Evolutionary conservation across 2,797 vertebrate species (phyloP).

Genomic region (Hylomyscus alleni): DNA sequence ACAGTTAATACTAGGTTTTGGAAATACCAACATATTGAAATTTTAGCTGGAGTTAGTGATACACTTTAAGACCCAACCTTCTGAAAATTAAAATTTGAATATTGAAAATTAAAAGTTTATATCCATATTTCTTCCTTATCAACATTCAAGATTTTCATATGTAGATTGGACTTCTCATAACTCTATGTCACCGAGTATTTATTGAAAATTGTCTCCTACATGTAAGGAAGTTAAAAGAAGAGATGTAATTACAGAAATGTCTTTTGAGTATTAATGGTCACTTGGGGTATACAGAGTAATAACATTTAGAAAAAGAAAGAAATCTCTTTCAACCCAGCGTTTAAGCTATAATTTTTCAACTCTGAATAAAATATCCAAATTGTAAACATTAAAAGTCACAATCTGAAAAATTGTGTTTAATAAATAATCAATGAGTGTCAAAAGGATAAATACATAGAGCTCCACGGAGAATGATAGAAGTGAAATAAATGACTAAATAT

Average conservation of each 20-base stretch:
- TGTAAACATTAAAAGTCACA: constrained; percentile 30
- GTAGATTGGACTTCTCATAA: background rate
- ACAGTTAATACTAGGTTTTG: background rate
- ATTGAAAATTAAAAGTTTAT: constrained; percentile 11
- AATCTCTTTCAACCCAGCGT: background rate
- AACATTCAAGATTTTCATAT: background rate
- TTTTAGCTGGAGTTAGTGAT: background rate
- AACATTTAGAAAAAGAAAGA: background rate
- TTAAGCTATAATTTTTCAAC: constrained; percentile 50
- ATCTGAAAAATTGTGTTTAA: constrained; percentile 51
- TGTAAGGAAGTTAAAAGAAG: background rate
- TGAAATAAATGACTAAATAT: constrained; percentile 56
- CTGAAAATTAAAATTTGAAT: background rate
- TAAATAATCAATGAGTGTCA: constrained; percentile 71
- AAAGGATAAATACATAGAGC: constrained; percentile 41
- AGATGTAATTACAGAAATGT: background rate
- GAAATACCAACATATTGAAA: background rate
- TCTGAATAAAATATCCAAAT: constrained; percentile 23
- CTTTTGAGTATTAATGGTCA: background rate
- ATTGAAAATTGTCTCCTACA: background rate
- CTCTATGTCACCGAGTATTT: background rate
- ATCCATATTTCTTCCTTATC: background rate
- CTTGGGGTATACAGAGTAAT: background rate
- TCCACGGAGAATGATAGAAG: constrained; percentile 48
- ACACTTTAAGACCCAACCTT: background rate